Percentiles rank a stretch among this genome's conserved stretches.
Conservation (phyloP, 2,797 vertebrate genomes). For the Mastacembelus armatus region DNA sequence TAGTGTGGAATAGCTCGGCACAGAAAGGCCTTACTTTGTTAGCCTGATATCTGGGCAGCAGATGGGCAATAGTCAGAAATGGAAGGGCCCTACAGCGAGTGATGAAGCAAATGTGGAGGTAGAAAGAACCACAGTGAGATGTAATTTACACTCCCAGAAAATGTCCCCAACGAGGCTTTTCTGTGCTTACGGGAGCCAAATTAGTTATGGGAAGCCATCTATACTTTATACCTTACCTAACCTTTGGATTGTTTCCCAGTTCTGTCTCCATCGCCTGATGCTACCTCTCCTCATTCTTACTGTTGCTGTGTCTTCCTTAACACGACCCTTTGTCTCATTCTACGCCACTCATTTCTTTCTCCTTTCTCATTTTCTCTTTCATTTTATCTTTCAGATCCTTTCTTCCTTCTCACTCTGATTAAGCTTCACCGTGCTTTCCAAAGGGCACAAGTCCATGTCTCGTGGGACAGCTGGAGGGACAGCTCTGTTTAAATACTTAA, state of each 20-base stretch:
- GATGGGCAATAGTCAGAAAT: slow-evolving; percentile 62
- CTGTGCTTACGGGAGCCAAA: slow-evolving; percentile 50
- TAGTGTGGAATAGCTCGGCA: slow-evolving; percentile 47
- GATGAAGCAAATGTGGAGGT: slow-evolving; percentile 41
- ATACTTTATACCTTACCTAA: slow-evolving; percentile 48
- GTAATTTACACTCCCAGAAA: slow-evolving; percentile 54
- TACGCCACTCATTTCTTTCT: slow-evolving; percentile 21
- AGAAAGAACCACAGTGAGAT: slow-evolving; percentile 42
- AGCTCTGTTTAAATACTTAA: slow-evolving; percentile 70
- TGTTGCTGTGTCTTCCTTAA: slow-evolving; percentile 33
- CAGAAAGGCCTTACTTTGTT: slow-evolving; percentile 45
- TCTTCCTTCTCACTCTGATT: slow-evolving; percentile 47
- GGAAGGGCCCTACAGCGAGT: slow-evolving; percentile 39
- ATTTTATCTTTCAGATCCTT: slow-evolving; percentile 12
- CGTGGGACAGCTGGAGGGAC: slow-evolving; percentile 23
- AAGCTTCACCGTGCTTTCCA: slow-evolving; percentile 26
- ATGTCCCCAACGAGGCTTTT: slow-evolving; percentile 49
- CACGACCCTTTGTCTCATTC: slow-evolving; percentile 29
- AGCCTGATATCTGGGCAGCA: slow-evolving; percentile 53
- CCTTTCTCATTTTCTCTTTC: slow-evolving; percentile 42
- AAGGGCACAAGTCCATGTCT: slow-evolving; percentile 51
- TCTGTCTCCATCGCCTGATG: slow-evolving; percentile 6
- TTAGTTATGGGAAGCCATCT: slow-evolving; percentile 49
- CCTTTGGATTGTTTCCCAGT: slow-evolving; percentile 49
- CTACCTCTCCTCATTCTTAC: slow-evolving; percentile 31